Base-by-base conservation (phyloP, 1,140 invertebrate species). In the Calephelis virginiensis region DNA sequence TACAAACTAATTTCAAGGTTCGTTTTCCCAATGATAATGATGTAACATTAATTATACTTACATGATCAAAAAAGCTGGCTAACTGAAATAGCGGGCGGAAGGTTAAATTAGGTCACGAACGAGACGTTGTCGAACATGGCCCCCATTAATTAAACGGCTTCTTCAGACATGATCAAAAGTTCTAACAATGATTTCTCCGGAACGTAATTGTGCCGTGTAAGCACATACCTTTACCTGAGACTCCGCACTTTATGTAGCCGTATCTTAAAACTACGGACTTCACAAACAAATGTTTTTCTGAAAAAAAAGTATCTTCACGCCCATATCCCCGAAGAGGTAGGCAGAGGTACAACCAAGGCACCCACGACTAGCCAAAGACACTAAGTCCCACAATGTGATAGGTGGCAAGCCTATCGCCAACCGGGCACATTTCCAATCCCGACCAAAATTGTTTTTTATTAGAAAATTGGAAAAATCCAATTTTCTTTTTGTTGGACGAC, bases 51-150 rank as follows among this genome's bases (percentile, higher is more conserved):
- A 59, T 59, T 59, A 59, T 37, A 59, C 53, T 6, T 59, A 59
- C 53, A 59, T 59, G 53, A 59, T 59, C 53, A 37, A 59, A 59
- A 59, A 59, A 59, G 53, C 53, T 8, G 17, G 53, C 37, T 12
- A 59, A 17, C 53, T 59, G 53, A 59, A 59, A 59, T 38, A 59
- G 28, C 53, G 38, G 61, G 43, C 64, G 50, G 60, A 50, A 70
- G 61, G 61, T 85, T 83, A 59, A 86, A 85, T 86, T 85, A 77
- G 84, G 81, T 81, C 82, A 86, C 82, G 84, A 82, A 68, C 72
- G 68, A 73, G 70, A 70, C 70, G 75, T 68, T 80, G 77, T 82
- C 74, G 76, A 78, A 84, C 82, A 84, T 76, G 77, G 67, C 67
- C 69, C 53, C 78, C 68, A 78, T 80, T 86, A 83, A 84, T 80